Base-by-base conservation (phyloP, 1,140 invertebrate species). In the Pogonomyrmex barbatus region DNA sequence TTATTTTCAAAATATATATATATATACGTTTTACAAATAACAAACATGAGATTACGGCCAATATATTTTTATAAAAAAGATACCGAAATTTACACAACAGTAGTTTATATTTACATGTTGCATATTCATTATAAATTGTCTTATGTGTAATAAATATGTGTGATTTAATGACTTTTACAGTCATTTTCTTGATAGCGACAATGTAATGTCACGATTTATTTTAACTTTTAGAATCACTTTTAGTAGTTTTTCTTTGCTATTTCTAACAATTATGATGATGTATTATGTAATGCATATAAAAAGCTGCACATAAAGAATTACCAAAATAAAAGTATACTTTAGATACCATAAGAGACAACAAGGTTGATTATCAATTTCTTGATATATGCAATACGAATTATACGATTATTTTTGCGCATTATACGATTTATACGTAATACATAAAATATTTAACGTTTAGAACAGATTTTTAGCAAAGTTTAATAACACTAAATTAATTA, bases 31-130 rank as follows among this genome's bases (percentile, higher is more conserved):
- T 14, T 36, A 58, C 58, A 39, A 73, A n/a, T 75, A 30, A 58
- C 54, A 75, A 42, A 75, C 24, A 56, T 39, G n/a, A 12, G n/a
- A 75, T 2, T n/a, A 14, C 39, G 8, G 2, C 2, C 30, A 4
- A 45, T 33, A 33, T 62, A 63, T n/a, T 63, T 63, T 62, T 77
- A 63, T 77, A 63, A 45, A 63, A 62, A 63, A 47, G 30, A 62
- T 77, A 77, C 30, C 62, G 75, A 63, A 17, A 77, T 77, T 63
- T 77, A 36, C 45, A 63, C 39, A 77, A 77, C 24, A 45, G 45
- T 1, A 62, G 39, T 62, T 62, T 63, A 45, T 77, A 77, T 77
- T 77, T 77, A 77, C 42, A 77, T 17, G n/a, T 47, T 45, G 45
- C 36, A 45, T 60, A 42, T 17, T 45, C 14, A 30, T 33, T 63